Evolutionary conservation across 2,113 vertebrate genomes (phyloP), one percentile per base, ranked within the genome.

Genomic region (Melanerpes formicivorus): DNA sequence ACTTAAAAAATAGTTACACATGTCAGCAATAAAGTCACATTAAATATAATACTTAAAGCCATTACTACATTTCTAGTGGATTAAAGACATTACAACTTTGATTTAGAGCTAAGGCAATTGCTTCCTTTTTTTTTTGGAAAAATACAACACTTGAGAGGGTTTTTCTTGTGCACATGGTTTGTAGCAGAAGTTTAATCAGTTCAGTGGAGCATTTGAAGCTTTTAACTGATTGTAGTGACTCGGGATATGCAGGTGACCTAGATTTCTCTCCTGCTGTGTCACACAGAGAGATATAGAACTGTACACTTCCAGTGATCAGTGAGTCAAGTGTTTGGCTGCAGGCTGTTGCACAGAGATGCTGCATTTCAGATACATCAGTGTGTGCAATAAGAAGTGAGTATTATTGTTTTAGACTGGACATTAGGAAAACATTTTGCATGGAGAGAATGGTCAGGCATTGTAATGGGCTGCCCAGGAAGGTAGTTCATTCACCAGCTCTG

Each of bases 1-100:
- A 40, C 21, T 88, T 40, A 93, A 93, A 91, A 69, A 58, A 74
- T 74, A 94, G 87, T 91, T 90, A 80, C 76, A 67, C 21, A 69
- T 80, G 22, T 30, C 69, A 91, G 30, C 27, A 86, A 64, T 83
- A 74, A 85, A 76, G 48, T 67, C 42, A 88, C 30, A 71, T 85
- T 77, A 70, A 56, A 83, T 88, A 73, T 77, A 60, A 56, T 88
- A 91, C 83, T 93, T 83, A 74, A 56, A 82, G 55, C 78, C 11
- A 71, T 62, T 86, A 27, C 19, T 50, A 50, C 48, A 50, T 88
- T 94, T 85, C 91, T 80, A 74, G 58, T 56, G 22, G 14, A 77
- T 76, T 83, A 50, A 46, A 82, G 50, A 87, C 11, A 75, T 62
- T 86, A 25, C 19, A 44, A 21, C 17, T 54, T 74, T 80, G 56